Evolutionary conservation across 2,888 invertebrate species (phyloP).

Genomic region (Nephrocerus scutellatus): DNA sequence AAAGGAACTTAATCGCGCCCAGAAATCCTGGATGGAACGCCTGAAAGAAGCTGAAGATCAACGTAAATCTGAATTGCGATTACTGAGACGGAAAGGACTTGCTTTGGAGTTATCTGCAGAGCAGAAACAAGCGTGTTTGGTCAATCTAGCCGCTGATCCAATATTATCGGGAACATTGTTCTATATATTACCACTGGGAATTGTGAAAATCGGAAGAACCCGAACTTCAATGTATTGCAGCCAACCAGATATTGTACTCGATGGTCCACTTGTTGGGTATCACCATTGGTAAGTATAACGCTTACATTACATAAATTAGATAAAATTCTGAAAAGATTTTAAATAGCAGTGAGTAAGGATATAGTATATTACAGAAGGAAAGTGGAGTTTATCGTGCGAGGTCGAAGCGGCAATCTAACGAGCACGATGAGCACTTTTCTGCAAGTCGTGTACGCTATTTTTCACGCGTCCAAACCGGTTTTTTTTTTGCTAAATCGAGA

Average conservation of each 20-base stretch:
- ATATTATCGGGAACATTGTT: slow-evolving; percentile 53
- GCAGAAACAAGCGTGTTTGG: slow-evolving; percentile 52
- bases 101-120: slow-evolving; percentile 49
- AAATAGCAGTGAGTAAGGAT: too few species aligned
- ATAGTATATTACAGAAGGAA: too few species aligned
- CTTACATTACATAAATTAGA: too few species aligned
- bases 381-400: too few species aligned
- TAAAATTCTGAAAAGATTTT: too few species aligned
- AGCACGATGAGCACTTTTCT: too few species aligned
- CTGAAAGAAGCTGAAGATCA: slow-evolving; percentile 48
- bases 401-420: too few species aligned
- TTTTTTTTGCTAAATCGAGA: too few species aligned
- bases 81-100: slow-evolving; percentile 53
- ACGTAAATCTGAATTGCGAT: slow-evolving; percentile 45
- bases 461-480: too few species aligned
- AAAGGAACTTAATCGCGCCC: slow-evolving; percentile 53
- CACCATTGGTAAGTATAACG: slow-evolving; percentile 57
- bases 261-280: slow-evolving; percentile 55
- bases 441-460: too few species aligned
- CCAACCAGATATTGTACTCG: slow-evolving; percentile 54
- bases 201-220: slow-evolving; percentile 39
- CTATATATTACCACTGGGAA: slow-evolving; percentile 41
- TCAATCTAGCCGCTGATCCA: slow-evolving; percentile 60
- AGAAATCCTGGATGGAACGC: slow-evolving; percentile 52
- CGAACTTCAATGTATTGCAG: slow-evolving; percentile 32